Conservation (phyloP, 2,113 vertebrate genomes). For the Myotis brandtii region DNA sequence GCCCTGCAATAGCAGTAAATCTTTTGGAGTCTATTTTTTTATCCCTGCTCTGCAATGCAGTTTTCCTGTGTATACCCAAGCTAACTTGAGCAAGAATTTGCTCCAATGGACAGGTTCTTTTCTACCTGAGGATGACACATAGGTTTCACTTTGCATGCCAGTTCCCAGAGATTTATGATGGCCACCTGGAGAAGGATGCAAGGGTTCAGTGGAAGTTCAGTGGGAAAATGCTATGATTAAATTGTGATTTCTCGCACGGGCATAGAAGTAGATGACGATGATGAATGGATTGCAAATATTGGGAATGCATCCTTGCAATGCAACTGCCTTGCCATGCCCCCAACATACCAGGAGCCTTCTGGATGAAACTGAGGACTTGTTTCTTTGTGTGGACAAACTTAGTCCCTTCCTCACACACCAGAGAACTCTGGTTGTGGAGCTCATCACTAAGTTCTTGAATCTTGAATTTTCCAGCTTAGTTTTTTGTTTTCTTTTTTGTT, state of each 20-base stretch:
- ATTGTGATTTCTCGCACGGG: neutral
- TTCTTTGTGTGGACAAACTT: neutral
- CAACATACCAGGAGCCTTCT: neutral
- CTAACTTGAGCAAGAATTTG: neutral
- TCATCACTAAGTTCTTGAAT: neutral
- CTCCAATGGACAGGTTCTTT: neutral
- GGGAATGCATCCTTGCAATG: neutral
- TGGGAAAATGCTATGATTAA: neutral
- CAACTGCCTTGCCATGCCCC: neutral
- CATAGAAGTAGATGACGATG: neutral
- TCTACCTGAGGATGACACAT: neutral
- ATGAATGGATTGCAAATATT: neutral
- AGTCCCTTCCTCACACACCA: neutral
- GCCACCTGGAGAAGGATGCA: neutral
- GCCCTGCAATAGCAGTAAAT: neutral
- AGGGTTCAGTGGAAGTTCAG: neutral
- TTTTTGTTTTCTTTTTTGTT: neutral
- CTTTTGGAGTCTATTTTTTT: constrained; percentile 1
- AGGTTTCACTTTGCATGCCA: neutral
- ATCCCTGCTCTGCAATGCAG: neutral
- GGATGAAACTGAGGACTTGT: neutral
- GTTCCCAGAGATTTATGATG: neutral
- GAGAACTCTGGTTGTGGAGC: neutral
- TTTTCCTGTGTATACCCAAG: neutral
- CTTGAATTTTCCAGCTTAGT: neutral